These are phyloP conservation scores for Neolamprologus sp. DNA, from an alignment of 2,113 vertebrate genomes.

Conservation along the genomic window DNA sequence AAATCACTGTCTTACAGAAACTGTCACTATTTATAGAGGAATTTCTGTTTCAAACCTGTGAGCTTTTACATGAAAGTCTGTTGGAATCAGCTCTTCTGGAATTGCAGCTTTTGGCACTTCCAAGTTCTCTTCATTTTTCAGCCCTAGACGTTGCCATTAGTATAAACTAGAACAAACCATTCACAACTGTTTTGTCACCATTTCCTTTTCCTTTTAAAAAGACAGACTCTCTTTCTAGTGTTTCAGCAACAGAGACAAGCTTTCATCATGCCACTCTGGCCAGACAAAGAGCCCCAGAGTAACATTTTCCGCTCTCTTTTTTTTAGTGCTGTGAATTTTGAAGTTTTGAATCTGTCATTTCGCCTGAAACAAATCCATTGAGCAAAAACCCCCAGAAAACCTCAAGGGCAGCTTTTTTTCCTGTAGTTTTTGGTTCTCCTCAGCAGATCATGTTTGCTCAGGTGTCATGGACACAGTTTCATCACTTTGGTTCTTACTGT, in stretches of 20 bases:
- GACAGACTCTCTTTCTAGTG: not conserved
- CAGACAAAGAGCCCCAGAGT: not conserved
- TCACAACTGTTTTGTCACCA: not conserved
- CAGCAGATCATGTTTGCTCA: not conserved
- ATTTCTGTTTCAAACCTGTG: not conserved
- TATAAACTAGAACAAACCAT: not conserved
- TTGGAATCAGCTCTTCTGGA: not conserved
- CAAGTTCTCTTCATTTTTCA: not conserved
- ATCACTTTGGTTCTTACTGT: not conserved
- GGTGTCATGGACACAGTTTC: not conserved
- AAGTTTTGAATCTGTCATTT: not conserved
- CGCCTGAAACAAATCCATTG: not conserved
- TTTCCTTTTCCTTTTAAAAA: not conserved
- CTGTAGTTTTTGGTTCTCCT: not conserved
- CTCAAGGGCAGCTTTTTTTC: not conserved
- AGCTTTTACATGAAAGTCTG: not conserved
- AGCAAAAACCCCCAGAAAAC: accelerated
- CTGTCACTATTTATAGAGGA: not conserved
- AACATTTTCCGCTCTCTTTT: not conserved
- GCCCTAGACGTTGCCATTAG: not conserved
- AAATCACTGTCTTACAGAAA: not conserved
- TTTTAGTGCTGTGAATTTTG: not conserved
- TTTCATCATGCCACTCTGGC: not conserved
- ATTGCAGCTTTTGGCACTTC: not conserved
- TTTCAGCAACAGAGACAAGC: not conserved